Conservation (phyloP, 1,140 invertebrate genomes). For the Pemphigus obesinymphae region DNA sequence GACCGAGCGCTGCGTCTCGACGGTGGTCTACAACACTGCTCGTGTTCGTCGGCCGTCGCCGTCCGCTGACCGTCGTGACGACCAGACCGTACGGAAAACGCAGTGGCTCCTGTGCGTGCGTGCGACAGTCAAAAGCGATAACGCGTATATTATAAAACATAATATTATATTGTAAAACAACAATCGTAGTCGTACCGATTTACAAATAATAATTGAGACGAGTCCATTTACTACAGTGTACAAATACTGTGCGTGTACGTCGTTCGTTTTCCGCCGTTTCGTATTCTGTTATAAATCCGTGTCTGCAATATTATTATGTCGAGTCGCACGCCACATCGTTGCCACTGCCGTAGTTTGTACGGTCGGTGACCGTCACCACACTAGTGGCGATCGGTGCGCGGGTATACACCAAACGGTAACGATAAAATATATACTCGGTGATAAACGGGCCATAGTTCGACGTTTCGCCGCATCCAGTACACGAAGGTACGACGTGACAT, state of each 20-base stretch:
- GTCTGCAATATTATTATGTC: neutral
- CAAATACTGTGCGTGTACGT: neutral
- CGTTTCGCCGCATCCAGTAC: neutral
- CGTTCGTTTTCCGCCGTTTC: too few relatives aligned
- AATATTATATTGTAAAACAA: neutral
- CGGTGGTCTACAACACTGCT: neutral
- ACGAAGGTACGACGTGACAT: neutral
- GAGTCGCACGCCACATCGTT: neutral
- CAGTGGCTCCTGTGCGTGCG: neutral
- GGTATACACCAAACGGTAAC: too few relatives aligned
- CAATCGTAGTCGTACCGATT: neutral
- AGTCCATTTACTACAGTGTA: too few relatives aligned
- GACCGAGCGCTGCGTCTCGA: neutral
- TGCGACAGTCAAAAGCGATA: neutral
- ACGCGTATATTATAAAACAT: too few relatives aligned
- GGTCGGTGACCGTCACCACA: neutral
- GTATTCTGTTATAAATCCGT: neutral
- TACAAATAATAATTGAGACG: neutral
- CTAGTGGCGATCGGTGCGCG: neutral
- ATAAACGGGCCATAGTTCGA: neutral
- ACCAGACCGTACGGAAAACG: neutral
- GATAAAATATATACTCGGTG: too few relatives aligned
- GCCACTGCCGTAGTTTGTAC: neutral
- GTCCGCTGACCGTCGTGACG: neutral
- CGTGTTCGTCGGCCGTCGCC: neutral